A percentile compares a stretch with the other conserved stretches of the same genome.
Evolutionary conservation across 2,888 invertebrate species (phyloP).

Genomic region (Sphaerophoria taeniata): DNA sequence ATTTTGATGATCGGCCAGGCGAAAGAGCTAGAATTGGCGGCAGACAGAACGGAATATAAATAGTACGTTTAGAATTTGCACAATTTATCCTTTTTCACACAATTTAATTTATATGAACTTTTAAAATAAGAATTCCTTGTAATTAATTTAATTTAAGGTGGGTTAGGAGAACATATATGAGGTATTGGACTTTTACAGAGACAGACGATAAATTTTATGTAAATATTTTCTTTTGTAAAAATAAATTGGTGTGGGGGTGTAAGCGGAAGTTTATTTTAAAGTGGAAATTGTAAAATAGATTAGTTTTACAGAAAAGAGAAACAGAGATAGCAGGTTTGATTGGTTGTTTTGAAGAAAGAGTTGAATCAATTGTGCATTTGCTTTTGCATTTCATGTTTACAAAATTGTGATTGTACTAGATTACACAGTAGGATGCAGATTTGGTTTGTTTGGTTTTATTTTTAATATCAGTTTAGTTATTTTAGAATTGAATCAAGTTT

Average conservation of each 20-base stretch:
- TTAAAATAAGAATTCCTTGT: background rate
- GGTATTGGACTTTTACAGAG: background rate
- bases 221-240: background rate
- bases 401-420: no score
- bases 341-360: background rate
- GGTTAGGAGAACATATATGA: conserved; percentile 8
- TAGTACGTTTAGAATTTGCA: conserved; percentile 22
- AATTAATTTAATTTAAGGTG: background rate
- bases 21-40: conserved; percentile 18
- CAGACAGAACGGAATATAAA: conserved; percentile 5
- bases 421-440: no score
- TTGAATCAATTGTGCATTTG: background rate
- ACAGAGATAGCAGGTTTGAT: conserved; percentile 22
- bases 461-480: no score
- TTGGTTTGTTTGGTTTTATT: no score
- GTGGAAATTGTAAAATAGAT: background rate
- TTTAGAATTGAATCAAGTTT: no score
- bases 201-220: no score
- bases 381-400: no score
- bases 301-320: conserved; percentile 14
- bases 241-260: conserved; percentile 16
- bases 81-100: conserved; percentile 40
- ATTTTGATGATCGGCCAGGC: background rate
- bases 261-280: background rate
- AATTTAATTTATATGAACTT: conserved; percentile 26